Conservation (phyloP, 2,888 invertebrate genomes). For the Drosophila macrothrix region DNA sequence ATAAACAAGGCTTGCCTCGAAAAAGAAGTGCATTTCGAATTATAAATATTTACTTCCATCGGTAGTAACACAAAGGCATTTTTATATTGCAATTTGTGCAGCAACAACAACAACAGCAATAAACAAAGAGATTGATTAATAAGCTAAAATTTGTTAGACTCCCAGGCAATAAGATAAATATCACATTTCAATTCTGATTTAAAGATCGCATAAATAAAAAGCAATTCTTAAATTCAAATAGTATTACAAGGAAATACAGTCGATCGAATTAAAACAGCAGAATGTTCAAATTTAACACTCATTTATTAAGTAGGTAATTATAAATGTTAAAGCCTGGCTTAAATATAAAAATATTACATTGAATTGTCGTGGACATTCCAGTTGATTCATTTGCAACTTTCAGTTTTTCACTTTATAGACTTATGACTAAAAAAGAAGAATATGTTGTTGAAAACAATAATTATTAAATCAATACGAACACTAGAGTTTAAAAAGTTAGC, state of each 20-base stretch:
- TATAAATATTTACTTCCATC: not conserved
- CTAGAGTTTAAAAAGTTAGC: conserved; percentile 70
- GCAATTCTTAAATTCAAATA: not conserved
- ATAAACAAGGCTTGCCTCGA: conserved; percentile 18
- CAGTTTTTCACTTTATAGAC: not conserved
- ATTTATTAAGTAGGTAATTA: conserved; percentile 16
- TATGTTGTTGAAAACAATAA: not conserved
- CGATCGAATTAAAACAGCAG: not conserved
- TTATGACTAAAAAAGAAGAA: not conserved
- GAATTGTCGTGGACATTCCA: conserved; percentile 7
- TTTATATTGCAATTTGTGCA: not conserved
- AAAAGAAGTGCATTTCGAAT: too few relatives aligned
- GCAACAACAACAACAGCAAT: not conserved
- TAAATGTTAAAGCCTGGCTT: not conserved
- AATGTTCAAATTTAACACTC: conserved; percentile 5
- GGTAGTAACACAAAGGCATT: not conserved
- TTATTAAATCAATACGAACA: conserved; percentile 12
- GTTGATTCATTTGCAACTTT: not conserved
- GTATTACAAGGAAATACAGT: not conserved
- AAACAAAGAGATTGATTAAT: not conserved
- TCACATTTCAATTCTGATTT: not conserved
- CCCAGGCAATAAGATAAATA: not conserved
- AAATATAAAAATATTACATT: not conserved
- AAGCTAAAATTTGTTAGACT: not conserved
- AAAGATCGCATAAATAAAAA: not conserved